Conservation (phyloP, 2,888 invertebrate species). For the Nasonovia ribisnigri region DNA sequence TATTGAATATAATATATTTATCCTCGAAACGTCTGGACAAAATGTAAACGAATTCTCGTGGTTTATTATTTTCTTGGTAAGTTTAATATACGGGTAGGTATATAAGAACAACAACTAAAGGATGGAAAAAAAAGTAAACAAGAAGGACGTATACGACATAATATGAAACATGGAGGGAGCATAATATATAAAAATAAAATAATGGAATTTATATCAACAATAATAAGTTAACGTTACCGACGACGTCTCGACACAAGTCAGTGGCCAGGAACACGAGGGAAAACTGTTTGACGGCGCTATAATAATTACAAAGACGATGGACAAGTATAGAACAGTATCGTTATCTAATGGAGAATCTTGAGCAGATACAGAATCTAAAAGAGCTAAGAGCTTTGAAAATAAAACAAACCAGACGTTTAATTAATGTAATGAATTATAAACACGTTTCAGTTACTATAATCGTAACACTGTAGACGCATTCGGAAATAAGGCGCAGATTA, state of each 20-base stretch:
- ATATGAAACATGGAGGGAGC: neutral
- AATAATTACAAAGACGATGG: too few relatives aligned
- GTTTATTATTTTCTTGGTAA: neutral
- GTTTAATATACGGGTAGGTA: neutral
- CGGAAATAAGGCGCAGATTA: neutral
- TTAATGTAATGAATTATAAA: neutral
- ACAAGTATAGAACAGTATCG: too few relatives aligned
- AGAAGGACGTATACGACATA: neutral
- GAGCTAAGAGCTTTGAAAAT: neutral
- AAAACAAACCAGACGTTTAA: neutral
- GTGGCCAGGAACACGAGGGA: too few relatives aligned
- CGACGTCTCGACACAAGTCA: neutral
- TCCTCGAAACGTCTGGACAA: neutral
- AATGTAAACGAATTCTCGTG: neutral
- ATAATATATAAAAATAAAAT: neutral
- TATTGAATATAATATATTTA: neutral
- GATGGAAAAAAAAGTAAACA: neutral
- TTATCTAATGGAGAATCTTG: too few relatives aligned
- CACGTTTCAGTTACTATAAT: neutral
- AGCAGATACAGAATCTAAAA: neutral
- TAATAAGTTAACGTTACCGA: neutral
- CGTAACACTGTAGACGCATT: neutral
- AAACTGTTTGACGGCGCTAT: too few relatives aligned
- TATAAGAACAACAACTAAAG: neutral
- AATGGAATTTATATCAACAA: neutral